phyloP scores from a whole-genome alignment of 2,888 invertebrate species.

The Bimastos eiseni region DNA sequence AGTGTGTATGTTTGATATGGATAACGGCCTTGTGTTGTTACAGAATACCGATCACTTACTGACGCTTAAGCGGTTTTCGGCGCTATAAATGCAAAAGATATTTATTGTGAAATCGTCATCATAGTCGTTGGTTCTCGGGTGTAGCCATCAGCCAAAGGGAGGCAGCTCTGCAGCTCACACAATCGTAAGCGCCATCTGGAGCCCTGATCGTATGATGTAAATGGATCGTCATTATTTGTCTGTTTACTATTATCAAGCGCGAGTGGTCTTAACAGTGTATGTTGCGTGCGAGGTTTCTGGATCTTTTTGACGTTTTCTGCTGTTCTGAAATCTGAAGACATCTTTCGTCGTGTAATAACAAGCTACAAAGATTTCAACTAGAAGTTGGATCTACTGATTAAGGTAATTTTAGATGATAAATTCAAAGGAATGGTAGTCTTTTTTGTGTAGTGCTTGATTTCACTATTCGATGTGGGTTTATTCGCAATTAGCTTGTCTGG shows the following conservation, averaged over 20 bases:
- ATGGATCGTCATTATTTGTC: neutral
- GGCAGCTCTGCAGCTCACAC: too few relatives aligned
- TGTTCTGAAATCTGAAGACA: neutral
- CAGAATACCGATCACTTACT: too few relatives aligned
- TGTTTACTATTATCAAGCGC: neutral
- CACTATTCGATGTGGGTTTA: neutral
- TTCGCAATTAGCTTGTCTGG: neutral
- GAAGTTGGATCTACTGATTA: conserved; percentile 13
- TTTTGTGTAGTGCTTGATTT: neutral
- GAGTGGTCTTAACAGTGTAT: neutral
- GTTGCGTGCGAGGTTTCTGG: neutral
- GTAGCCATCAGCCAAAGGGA: too few relatives aligned
- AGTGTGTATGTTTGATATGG: too few relatives aligned
- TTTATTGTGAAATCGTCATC: too few relatives aligned
- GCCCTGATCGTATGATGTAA: neutral
- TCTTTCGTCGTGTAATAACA: neutral
- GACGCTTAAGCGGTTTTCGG: too few relatives aligned
- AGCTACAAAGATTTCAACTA: neutral
- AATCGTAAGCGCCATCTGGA: neutral
- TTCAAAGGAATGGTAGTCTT: neutral
- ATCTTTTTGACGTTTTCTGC: neutral
- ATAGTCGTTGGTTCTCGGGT: neutral
- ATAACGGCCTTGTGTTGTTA: too few relatives aligned
- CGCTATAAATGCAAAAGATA: too few relatives aligned
- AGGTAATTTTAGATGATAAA: neutral